Evolutionary conservation across 2,113 vertebrate genomes (phyloP).

Genomic region (Peucedramus taeniatus): DNA sequence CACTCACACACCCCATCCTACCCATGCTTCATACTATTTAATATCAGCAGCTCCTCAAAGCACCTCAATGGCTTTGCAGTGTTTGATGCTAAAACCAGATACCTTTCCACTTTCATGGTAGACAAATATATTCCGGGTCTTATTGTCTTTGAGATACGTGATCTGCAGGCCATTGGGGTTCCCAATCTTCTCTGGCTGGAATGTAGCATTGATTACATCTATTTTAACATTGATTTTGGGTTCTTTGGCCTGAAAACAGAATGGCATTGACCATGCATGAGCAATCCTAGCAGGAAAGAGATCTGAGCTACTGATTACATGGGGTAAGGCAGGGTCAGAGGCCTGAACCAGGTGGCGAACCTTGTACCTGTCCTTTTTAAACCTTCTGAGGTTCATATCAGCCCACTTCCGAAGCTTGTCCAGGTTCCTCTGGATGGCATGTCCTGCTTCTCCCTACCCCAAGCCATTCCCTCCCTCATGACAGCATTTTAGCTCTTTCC

Average conservation of each 20-base stretch:
- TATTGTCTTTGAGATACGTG: constrained; percentile 89
- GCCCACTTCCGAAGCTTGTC: background rate
- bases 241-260: constrained; percentile 80
- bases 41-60: background rate
- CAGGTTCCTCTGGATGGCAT: background rate
- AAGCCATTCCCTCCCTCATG: background rate
- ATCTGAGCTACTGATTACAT: background rate
- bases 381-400: background rate
- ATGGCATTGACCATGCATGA: background rate
- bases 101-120: constrained; percentile 87
- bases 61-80: background rate
- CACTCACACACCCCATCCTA: background rate
- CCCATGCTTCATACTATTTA: background rate
- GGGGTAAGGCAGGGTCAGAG: background rate
- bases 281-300: background rate
- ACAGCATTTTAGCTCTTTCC: background rate
- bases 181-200: constrained; percentile 86
- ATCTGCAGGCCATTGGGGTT: constrained; percentile 87
- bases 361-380: background rate
- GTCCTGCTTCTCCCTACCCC: background rate
- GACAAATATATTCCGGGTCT: constrained; percentile 89
- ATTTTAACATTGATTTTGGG: constrained; percentile 87
- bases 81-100: background rate
- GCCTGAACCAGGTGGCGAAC: background rate
- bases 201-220: constrained; percentile 86